Percentiles rank a stretch among this genome's conserved stretches.
phyloP scores from a whole-genome alignment of 2,888 invertebrate genomes.

The Acleris sparsana region DNA sequence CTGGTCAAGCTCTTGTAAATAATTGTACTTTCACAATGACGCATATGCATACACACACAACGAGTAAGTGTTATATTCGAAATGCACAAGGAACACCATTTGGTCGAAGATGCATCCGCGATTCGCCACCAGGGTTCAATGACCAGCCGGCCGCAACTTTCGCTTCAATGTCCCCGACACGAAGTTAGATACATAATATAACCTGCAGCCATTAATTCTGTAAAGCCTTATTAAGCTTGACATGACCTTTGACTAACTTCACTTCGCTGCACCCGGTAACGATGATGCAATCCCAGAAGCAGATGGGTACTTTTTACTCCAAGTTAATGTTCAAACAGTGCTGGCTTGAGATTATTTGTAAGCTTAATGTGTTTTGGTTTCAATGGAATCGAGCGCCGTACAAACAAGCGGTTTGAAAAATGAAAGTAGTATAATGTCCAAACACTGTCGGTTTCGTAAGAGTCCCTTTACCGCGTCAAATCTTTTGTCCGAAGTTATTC shows the following conservation, averaged over 20 bases:
- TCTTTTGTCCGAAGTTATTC: slow-evolving; percentile 21
- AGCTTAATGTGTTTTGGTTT: not conserved
- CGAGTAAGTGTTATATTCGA: slow-evolving; percentile 55
- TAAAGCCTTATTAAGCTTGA: slow-evolving; percentile 40
- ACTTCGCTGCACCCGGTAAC: slow-evolving; percentile 28
- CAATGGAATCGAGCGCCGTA: too few species aligned
- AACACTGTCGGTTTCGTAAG: slow-evolving; percentile 20
- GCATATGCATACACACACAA: slow-evolving; percentile 41
- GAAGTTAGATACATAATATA: slow-evolving; percentile 33
- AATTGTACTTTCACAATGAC: slow-evolving; percentile 41
- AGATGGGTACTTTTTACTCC: slow-evolving; percentile 16
- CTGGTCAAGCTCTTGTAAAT: slow-evolving; percentile 10
- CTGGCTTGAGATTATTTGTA: not conserved
- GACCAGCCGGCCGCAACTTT: slow-evolving; percentile 67
- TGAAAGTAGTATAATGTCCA: slow-evolving; percentile 18
- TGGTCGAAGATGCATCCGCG: slow-evolving; percentile 59
- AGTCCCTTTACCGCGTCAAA: slow-evolving; percentile 19
- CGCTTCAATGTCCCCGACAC: slow-evolving; percentile 53
- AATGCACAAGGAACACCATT: slow-evolving; percentile 55
- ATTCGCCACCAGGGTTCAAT: slow-evolving; percentile 53
- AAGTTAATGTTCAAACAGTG: not conserved
- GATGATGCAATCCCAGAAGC: slow-evolving; percentile 32
- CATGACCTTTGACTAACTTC: slow-evolving; percentile 45
- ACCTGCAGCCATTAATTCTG: slow-evolving; percentile 29
- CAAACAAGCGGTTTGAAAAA: slow-evolving; percentile 1